These are phyloP conservation scores for Orbicella faveolata DNA, from an alignment of 64 coral and sea anemone species.

Conservation along the genomic window DNA sequence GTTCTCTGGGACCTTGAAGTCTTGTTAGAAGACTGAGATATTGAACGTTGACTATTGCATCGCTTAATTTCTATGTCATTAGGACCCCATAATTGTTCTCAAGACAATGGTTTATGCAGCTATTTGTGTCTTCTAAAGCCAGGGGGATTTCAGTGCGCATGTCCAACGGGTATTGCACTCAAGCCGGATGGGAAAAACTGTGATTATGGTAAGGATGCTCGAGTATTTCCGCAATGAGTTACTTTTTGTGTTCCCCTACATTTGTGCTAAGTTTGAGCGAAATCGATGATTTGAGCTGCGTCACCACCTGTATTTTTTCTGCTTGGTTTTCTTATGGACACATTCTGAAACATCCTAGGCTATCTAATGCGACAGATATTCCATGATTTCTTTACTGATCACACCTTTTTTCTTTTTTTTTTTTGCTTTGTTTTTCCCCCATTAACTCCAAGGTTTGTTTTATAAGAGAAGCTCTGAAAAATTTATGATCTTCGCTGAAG, in stretches of 20 bases:
- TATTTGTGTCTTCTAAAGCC: slow-evolving; percentile 60
- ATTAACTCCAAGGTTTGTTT: not conserved
- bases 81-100: slow-evolving; percentile 28
- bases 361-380: too few species aligned
- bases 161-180: slow-evolving; percentile 32
- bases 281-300: too few species aligned
- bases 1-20: too few species aligned
- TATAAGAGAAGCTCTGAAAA: not conserved
- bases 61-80: not conserved
- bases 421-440: not conserved
- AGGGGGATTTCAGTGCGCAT: slow-evolving; percentile 39
- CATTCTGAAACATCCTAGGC: too few species aligned
- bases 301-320: too few species aligned
- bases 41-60: not conserved
- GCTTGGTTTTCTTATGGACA: too few species aligned
- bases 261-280: too few species aligned
- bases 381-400: too few species aligned
- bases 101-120: slow-evolving; percentile 52
- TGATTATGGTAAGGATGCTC: slow-evolving; percentile 44
- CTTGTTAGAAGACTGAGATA: too few species aligned
- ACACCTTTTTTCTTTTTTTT: too few species aligned
- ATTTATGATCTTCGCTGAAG: slow-evolving; percentile 36
- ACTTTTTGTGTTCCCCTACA: too few species aligned
- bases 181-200: slow-evolving; percentile 47
- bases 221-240: not conserved